phyloP scores from a whole-genome alignment of 1,140 invertebrate genomes.

The Drosophila navojoa region DNA sequence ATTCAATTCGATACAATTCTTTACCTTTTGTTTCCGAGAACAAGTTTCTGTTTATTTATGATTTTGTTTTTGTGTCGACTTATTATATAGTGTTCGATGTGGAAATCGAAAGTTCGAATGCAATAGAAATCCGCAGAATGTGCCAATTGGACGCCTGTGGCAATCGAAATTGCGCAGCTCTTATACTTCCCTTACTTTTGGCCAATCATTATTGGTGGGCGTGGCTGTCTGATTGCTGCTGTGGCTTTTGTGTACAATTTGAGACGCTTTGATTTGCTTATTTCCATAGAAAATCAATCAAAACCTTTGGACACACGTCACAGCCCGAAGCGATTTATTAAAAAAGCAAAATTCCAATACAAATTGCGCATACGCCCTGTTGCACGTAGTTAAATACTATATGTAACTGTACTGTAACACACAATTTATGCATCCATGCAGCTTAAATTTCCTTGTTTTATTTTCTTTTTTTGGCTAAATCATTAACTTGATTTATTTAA shows the following conservation, averaged over 20 bases:
- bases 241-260: constrained; percentile 13
- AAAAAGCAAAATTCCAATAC: not conserved
- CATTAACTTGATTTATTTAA: not conserved
- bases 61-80: not conserved
- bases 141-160: constrained; percentile 1
- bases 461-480: not conserved
- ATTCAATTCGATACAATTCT: constrained; percentile 5
- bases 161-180: constrained; percentile 13
- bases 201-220: constrained; percentile 15
- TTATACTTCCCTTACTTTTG: not conserved
- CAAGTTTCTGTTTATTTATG: not conserved
- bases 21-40: constrained; percentile 9
- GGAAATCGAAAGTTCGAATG: constrained; percentile 20
- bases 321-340: constrained; percentile 13
- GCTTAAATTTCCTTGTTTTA: not conserved
- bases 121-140: constrained; percentile 14
- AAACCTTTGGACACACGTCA: constrained; percentile 4
- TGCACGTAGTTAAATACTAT: not conserved
- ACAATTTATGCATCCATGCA: too few relatives aligned
- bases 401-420: too few relatives aligned
- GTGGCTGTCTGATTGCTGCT: constrained; percentile 1
- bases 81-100: not conserved
- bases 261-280: constrained; percentile 4
- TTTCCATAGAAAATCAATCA: constrained; percentile 21
- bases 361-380: constrained; percentile 20